These are phyloP conservation scores for Pachypanchax playfairii DNA, from an alignment of 2,113 vertebrate species.

Conservation along the genomic window DNA sequence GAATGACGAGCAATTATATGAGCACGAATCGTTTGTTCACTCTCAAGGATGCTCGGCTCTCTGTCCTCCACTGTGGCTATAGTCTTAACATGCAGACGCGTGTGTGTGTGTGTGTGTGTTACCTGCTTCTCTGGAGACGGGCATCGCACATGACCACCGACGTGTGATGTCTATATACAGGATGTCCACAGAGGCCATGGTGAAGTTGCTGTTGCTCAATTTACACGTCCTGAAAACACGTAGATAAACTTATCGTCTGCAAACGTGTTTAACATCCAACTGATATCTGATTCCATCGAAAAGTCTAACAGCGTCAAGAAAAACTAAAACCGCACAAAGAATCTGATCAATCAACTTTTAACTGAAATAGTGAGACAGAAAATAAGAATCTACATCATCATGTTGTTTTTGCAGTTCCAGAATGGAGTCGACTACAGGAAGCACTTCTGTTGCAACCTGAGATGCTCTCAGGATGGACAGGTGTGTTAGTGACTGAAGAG, in stretches of 20 bases:
- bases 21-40: conserved; percentile 33
- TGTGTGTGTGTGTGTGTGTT: conserved; percentile 22
- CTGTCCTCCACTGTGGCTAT: conserved; percentile 17
- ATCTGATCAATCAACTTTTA: too few relatives aligned
- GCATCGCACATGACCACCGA: conserved; percentile 82
- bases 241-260: not conserved
- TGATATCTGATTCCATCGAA: too few relatives aligned
- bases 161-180: conserved; percentile 96
- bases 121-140: conserved; percentile 91
- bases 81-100: not conserved
- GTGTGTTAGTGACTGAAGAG: too few relatives aligned
- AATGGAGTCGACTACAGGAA: too few relatives aligned
- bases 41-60: conserved; percentile 26
- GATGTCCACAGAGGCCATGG: conserved; percentile 95
- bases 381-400: too few relatives aligned
- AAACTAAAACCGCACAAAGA: too few relatives aligned
- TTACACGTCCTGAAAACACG: conserved; percentile 86
- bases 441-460: too few relatives aligned
- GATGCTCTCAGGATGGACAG: too few relatives aligned
- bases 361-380: too few relatives aligned
- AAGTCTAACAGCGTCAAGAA: too few relatives aligned
- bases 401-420: too few relatives aligned
- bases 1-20: conserved; percentile 61
- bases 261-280: not conserved
- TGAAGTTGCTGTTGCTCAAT: conserved; percentile 88